Conservation (phyloP, 2,113 vertebrate species). For the Chaetura pelagica region DNA sequence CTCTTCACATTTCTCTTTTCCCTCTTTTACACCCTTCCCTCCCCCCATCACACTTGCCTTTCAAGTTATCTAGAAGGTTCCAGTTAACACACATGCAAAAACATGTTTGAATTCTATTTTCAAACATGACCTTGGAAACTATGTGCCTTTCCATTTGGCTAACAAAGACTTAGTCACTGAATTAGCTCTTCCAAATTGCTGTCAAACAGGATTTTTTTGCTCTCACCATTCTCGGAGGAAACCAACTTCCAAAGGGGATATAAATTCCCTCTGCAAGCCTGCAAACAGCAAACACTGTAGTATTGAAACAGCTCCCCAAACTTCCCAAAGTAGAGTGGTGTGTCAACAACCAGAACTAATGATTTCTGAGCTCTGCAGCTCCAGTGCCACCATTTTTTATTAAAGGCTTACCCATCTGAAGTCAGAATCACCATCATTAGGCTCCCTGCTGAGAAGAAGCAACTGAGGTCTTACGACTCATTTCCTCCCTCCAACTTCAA, state of each 20-base stretch:
- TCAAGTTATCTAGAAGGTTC: not conserved
- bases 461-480: not conserved
- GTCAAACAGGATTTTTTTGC: not conserved
- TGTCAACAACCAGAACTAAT: not conserved
- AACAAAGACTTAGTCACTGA: not conserved
- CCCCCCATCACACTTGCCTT: not conserved
- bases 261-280: not conserved
- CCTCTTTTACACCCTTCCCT: not conserved
- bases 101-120: not conserved
- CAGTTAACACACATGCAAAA: not conserved
- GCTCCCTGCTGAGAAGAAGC: not conserved
- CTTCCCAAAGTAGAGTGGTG: not conserved
- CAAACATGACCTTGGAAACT: not conserved
- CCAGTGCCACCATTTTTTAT: not conserved
- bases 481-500: not conserved
- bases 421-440: not conserved
- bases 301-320: not conserved
- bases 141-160: not conserved
- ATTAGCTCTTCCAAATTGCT: not conserved
- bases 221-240: not conserved
- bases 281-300: accelerated
- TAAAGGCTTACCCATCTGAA: not conserved
- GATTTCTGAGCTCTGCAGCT: not conserved
- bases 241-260: not conserved
- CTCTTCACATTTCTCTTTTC: too few relatives aligned